A percentile compares a stretch with the other conserved stretches of the same genome.
These are phyloP conservation scores for Oncopeltus fasciatus DNA, from an alignment of 1,140 invertebrate genomes.

Conservation along the genomic window DNA sequence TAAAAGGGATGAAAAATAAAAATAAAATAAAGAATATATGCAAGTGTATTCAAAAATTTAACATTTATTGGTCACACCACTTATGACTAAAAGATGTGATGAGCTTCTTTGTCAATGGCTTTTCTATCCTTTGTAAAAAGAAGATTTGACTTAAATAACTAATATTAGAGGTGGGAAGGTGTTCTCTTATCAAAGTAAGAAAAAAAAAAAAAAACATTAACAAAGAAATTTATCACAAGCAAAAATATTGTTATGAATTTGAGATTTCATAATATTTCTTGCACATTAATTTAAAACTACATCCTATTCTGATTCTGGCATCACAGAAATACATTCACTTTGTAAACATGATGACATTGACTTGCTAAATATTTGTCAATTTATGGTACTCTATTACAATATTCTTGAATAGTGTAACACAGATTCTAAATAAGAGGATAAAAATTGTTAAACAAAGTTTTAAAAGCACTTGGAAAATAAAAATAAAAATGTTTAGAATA, in stretches of 20 bases:
- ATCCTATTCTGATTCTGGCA: slow-evolving; percentile 1
- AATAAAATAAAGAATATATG: not conserved
- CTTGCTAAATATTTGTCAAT: no score
- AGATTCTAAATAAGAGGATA: no score
- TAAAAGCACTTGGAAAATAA: not conserved
- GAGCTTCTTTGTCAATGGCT: slow-evolving; percentile 10
- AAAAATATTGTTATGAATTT: not conserved
- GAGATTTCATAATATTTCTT: slow-evolving; percentile 3
- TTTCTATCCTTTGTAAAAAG: not conserved
- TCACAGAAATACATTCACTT: not conserved
- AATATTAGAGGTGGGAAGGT: slow-evolving; percentile 1
- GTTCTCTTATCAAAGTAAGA: not conserved
- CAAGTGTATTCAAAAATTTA: slow-evolving; percentile 12
- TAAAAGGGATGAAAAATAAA: not conserved
- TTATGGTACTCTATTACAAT: no score
- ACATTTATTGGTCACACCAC: slow-evolving; percentile 16
- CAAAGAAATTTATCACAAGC: slow-evolving; percentile 10
- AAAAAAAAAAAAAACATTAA: not conserved
- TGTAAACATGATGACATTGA: no score
- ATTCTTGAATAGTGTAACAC: no score
- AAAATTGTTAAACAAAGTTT: no score
- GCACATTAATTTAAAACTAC: slow-evolving; percentile 2
- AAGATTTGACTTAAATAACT: not conserved
- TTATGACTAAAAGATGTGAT: slow-evolving; percentile 10
- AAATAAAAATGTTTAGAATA: not conserved